Conservation (phyloP, 2,888 invertebrate species). For the Amiota minor region DNA sequence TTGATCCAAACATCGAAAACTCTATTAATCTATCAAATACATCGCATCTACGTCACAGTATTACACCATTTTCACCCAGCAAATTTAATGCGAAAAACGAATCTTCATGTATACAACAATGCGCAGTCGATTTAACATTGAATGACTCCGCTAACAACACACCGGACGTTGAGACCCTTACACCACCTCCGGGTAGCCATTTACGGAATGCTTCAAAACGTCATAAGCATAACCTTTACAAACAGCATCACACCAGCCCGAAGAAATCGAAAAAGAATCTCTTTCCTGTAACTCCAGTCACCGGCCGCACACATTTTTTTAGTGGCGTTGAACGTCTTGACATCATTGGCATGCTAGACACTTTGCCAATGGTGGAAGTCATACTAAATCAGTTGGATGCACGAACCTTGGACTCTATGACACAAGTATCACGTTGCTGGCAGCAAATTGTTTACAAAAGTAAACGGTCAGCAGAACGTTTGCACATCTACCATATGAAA, state of each 20-base stretch:
- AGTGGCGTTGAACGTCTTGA: constrained; percentile 54
- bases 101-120: not conserved
- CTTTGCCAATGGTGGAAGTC: constrained; percentile 51
- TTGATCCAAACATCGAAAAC: constrained; percentile 49
- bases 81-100: not conserved
- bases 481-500: constrained; percentile 53
- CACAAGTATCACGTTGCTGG: constrained; percentile 51
- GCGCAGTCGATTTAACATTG: constrained; percentile 16
- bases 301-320: constrained; percentile 48
- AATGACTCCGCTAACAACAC: not conserved
- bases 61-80: constrained; percentile 5
- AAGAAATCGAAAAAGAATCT: constrained; percentile 58
- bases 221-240: constrained; percentile 44
- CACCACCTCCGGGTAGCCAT: constrained; percentile 43
- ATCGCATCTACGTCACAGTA: constrained; percentile 25
- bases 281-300: constrained; percentile 34
- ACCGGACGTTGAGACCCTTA: constrained; percentile 27
- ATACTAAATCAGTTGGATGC: constrained; percentile 47
- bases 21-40: constrained; percentile 53
- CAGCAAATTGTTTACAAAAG: constrained; percentile 45
- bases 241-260: constrained; percentile 52
- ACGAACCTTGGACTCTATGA: constrained; percentile 54
- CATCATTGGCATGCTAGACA: constrained; percentile 50
- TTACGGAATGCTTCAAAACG: constrained; percentile 43
- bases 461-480: constrained; percentile 44